These are phyloP conservation scores for Drosophila cognata DNA, from an alignment of 2,888 invertebrate genomes.

Conservation along the genomic window DNA sequence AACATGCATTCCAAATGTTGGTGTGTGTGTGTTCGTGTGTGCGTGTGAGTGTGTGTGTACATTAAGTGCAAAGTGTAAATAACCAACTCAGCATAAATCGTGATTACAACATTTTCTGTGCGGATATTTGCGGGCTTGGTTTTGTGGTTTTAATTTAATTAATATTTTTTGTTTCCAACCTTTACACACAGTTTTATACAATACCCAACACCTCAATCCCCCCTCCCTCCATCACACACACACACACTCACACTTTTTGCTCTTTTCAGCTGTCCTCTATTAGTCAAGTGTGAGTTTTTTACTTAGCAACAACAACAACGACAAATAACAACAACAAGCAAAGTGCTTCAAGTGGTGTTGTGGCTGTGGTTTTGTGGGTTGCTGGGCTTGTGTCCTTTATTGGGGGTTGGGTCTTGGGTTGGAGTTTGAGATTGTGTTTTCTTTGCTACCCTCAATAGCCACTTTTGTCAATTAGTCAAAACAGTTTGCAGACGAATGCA, in stretches of 20 bases:
- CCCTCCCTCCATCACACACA: neutral
- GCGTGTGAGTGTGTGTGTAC: conserved; percentile 47
- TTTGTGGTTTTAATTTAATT: conserved; percentile 84
- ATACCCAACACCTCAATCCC: neutral
- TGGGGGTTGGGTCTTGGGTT: neutral
- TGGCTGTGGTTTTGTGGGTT: conserved; percentile 9
- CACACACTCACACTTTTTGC: neutral
- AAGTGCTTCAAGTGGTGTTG: conserved; percentile 24
- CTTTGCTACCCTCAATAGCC: conserved; percentile 29
- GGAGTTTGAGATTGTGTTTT: conserved; percentile 7
- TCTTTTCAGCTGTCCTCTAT: neutral
- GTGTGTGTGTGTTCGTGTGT: conserved; percentile 22
- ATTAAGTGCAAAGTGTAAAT: conserved; percentile 81
- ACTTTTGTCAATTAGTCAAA: conserved; percentile 60
- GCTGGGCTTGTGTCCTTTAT: neutral
- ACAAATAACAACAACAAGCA: conserved; percentile 21
- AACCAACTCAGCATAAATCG: conserved; percentile 83
- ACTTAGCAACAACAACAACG: conserved; percentile 7
- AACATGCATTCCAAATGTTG: conserved; percentile 72
- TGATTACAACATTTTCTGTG: conserved; percentile 83
- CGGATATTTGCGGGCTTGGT: conserved; percentile 83
- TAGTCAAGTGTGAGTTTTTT: conserved; percentile 17
- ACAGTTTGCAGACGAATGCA: conserved; percentile 41
- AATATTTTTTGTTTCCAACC: conserved; percentile 70
- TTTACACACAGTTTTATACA: conserved; percentile 9